Conservation (phyloP, 2,113 vertebrate species). For the Brachirus orientalis region DNA sequence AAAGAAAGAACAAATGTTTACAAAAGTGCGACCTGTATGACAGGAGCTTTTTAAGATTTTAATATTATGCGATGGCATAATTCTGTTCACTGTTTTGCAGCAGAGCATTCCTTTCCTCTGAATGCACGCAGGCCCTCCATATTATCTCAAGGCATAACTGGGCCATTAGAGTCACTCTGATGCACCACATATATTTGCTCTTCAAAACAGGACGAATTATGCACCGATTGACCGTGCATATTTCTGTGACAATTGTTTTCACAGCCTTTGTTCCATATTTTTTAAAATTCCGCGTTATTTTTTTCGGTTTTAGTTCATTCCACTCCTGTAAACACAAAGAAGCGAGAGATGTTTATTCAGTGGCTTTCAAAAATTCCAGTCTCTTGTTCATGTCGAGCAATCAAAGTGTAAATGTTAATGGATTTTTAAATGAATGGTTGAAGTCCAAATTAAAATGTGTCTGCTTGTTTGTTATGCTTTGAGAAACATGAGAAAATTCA, state of each 20-base stretch:
- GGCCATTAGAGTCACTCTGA: constrained; percentile 65
- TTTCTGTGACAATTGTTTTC: constrained; percentile 73
- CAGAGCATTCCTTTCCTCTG: constrained; percentile 2
- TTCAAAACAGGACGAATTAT: constrained; percentile 74
- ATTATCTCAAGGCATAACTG: constrained; percentile 69
- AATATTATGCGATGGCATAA: not conserved
- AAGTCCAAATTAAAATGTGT: not conserved
- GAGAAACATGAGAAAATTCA: not conserved
- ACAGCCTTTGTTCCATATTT: constrained; percentile 69
- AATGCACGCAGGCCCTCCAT: constrained; percentile 8
- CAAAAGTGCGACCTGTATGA: too few species aligned
- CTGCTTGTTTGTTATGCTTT: constrained; percentile 1
- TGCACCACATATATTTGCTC: constrained; percentile 70
- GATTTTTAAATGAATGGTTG: not conserved
- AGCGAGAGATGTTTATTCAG: constrained; percentile 33
- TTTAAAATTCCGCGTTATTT: constrained; percentile 55
- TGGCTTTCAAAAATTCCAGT: constrained; percentile 48
- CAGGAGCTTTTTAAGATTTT: too few species aligned
- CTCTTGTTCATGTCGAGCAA: not conserved
- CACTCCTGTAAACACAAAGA: constrained; percentile 50
- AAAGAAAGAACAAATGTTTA: too few species aligned
- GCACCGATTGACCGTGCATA: constrained; percentile 51
- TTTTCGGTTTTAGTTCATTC: constrained; percentile 55
- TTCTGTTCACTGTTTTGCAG: constrained; percentile 11
- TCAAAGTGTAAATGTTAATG: too few species aligned